Conservation (phyloP, 2,888 invertebrate genomes). For the Ochlodes sylvanus region DNA sequence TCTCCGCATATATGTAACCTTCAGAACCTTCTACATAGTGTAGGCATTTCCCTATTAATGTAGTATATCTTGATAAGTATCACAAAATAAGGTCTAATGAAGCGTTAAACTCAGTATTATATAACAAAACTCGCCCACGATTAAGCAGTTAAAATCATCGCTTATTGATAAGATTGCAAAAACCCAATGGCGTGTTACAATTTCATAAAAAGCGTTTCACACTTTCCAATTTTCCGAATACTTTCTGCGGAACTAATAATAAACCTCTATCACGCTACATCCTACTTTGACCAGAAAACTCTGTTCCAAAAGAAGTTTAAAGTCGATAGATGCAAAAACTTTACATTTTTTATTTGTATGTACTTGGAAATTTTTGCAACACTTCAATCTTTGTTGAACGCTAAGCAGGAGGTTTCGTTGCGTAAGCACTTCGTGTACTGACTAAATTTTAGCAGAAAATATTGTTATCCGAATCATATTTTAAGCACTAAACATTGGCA, state of each 20-base stretch:
- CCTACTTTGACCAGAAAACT: conserved; percentile 24
- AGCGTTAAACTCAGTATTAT: conserved; percentile 24
- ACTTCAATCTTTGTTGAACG: too few species aligned
- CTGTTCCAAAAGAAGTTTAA: not conserved
- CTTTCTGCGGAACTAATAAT: conserved; percentile 35
- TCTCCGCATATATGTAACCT: too few species aligned
- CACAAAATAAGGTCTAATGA: conserved; percentile 2
- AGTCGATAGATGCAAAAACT: not conserved
- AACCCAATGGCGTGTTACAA: conserved; percentile 37
- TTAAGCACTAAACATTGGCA: too few species aligned
- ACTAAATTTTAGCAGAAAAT: too few species aligned
- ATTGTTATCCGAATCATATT: too few species aligned
- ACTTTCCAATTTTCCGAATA: conserved; percentile 37
- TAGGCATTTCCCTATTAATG: too few species aligned
- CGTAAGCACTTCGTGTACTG: too few species aligned
- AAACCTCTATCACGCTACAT: conserved; percentile 30
- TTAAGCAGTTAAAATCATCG: conserved; percentile 21
- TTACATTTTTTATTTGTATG: too few species aligned
- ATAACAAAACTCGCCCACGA: conserved; percentile 22
- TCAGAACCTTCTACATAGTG: too few species aligned
- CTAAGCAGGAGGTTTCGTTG: too few species aligned
- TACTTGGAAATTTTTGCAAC: too few species aligned
- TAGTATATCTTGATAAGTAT: not conserved
- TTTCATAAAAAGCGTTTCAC: conserved; percentile 37
- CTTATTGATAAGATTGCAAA: conserved; percentile 27